These are phyloP conservation scores for Sweltsa coloradensis DNA, from an alignment of 1,140 invertebrate genomes.

Conservation along the genomic window DNA sequence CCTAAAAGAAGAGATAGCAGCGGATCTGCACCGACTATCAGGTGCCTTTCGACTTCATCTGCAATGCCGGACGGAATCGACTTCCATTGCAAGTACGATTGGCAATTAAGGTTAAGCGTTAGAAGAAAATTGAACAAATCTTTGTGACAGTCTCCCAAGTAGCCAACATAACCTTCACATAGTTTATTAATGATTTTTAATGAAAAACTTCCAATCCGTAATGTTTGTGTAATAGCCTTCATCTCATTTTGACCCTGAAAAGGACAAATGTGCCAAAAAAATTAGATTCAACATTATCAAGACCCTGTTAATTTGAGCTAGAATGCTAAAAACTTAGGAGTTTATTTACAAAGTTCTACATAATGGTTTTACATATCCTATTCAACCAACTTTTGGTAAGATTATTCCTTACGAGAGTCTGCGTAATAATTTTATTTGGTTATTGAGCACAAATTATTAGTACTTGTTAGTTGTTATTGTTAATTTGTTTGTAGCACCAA, in stretches of 20 bases:
- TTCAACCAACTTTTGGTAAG: too few species aligned
- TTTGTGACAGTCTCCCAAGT: constrained; percentile 4
- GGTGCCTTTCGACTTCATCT: constrained; percentile 1
- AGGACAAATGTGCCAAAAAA: too few species aligned
- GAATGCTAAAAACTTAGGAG: too few species aligned
- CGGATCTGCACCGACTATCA: constrained; percentile 8
- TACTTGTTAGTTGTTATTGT: too few species aligned
- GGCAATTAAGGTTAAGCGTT: neutral
- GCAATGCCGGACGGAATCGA: neutral
- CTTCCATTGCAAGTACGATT: constrained; percentile 5
- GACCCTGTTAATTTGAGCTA: too few species aligned
- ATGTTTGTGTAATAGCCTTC: neutral
- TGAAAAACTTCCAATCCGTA: constrained; percentile 4
- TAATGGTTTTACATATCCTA: too few species aligned
- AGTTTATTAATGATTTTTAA: constrained; percentile 7
- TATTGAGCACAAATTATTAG: too few species aligned
- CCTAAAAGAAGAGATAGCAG: constrained; percentile 1
- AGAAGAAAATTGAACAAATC: constrained; percentile 6
- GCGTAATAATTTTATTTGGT: too few species aligned
- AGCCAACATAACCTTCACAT: constrained; percentile 7
- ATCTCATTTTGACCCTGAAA: constrained; percentile 1
- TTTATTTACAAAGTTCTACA: too few species aligned
- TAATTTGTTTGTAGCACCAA: too few species aligned
- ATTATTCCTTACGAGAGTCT: too few species aligned
- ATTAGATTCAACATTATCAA: too few species aligned